Conservation (phyloP, 2,888 invertebrate genomes). For the Escarpia spicata region DNA sequence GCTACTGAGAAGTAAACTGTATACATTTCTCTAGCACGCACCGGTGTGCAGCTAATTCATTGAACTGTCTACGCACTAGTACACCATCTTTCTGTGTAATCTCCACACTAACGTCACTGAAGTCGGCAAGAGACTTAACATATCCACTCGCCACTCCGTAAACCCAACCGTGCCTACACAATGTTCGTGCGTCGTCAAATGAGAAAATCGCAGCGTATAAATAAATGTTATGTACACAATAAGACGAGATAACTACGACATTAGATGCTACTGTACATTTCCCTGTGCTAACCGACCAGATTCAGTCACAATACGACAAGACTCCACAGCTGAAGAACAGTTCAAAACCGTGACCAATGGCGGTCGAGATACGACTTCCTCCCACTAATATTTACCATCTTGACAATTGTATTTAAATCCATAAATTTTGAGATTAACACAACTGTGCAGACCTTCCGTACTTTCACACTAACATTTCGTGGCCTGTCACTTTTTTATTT, state of each 20-base stretch:
- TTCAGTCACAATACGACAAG: neutral
- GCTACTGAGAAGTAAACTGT: neutral
- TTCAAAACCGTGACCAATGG: neutral
- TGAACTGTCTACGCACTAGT: neutral
- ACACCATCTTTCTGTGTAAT: neutral
- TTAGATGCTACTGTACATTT: neutral
- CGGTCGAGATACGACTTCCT: neutral
- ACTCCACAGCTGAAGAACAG: neutral
- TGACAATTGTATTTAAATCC: too few species aligned
- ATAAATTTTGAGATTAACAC: neutral
- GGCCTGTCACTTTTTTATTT: neutral
- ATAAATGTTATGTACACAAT: conserved; percentile 16
- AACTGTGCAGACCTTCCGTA: neutral
- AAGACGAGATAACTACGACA: neutral
- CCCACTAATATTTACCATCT: neutral
- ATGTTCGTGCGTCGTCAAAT: neutral
- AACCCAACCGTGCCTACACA: neutral
- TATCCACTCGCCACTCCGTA: neutral
- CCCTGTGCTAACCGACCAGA: neutral
- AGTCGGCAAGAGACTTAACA: neutral
- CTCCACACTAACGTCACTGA: neutral
- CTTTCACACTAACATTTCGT: neutral
- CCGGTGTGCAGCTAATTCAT: neutral
- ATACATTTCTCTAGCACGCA: neutral
- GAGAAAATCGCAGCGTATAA: conserved; percentile 1